Evolutionary conservation across 2,888 invertebrate genomes (phyloP).

Genomic region (Abrostola tripartita): DNA sequence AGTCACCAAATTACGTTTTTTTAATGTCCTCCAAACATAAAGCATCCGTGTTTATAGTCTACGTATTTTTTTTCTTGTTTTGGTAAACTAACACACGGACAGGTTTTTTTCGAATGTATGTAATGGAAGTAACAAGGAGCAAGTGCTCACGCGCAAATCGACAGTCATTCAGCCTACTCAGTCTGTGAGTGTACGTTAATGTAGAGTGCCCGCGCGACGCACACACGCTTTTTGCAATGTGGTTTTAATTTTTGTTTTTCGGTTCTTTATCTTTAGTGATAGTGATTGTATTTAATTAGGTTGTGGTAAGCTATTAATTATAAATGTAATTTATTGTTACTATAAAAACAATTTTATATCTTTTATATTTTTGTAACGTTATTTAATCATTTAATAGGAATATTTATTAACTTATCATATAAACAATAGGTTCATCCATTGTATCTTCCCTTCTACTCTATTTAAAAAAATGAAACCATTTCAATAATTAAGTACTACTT

Average conservation of each 20-base stretch:
- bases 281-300: background rate
- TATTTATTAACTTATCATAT: too few species aligned
- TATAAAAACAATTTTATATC: background rate
- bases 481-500: too few species aligned
- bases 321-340: background rate
- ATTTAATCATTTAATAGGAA: too few species aligned
- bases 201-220: conserved; percentile 23
- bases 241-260: conserved; percentile 11
- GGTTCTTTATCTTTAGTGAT: conserved; percentile 11
- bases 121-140: conserved; percentile 32
- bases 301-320: conserved; percentile 18
- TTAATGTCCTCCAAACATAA: conserved; percentile 12
- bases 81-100: conserved; percentile 16
- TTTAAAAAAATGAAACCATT: too few species aligned
- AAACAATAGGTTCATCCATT: too few species aligned
- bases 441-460: too few species aligned
- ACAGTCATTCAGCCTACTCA: conserved; percentile 24
- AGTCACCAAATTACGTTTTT: too few species aligned
- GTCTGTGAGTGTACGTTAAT: conserved; percentile 37
- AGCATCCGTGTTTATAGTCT: background rate
- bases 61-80: conserved; percentile 1
- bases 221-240: conserved; percentile 19
- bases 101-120: conserved; percentile 24
- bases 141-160: conserved; percentile 31
- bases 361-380: background rate